Evolutionary conservation across 2,113 vertebrate species (phyloP).

Genomic region (Camarhynchus parvulus): DNA sequence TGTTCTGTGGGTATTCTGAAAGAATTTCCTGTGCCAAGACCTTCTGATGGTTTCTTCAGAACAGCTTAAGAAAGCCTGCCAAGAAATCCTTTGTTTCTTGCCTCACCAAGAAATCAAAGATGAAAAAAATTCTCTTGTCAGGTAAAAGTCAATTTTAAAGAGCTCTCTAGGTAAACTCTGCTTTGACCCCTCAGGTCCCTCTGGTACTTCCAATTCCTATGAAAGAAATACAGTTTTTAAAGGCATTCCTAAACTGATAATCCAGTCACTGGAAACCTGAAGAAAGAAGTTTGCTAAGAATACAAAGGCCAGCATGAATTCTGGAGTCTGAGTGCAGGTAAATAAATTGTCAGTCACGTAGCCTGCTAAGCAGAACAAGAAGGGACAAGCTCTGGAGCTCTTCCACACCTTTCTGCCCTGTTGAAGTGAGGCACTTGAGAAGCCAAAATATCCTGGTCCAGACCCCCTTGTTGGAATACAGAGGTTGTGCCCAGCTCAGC

Average conservation of each 20-base stretch:
- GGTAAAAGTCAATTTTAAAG: neutral
- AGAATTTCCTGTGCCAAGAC: slow-evolving; percentile 54
- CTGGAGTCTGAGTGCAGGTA: neutral
- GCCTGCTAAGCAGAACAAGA: neutral
- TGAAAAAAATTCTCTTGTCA: neutral
- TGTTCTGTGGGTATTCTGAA: slow-evolving; percentile 49
- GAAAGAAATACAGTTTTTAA: neutral
- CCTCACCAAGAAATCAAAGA: slow-evolving; percentile 14
- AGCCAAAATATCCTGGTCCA: neutral
- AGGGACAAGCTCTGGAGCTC: neutral
- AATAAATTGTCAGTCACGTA: rapidly evolving
- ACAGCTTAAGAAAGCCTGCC: neutral
- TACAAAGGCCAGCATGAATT: neutral
- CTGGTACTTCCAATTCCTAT: neutral
- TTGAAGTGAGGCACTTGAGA: neutral
- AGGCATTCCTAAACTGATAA: neutral
- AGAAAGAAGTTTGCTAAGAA: neutral
- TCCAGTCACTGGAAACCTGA: neutral
- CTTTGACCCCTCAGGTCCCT: neutral
- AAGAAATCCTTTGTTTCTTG: slow-evolving; percentile 32
- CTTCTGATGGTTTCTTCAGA: slow-evolving; percentile 29
- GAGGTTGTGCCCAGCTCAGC: neutral
- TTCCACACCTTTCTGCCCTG: neutral
- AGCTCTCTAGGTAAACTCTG: neutral
- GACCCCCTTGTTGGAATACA: neutral